These are phyloP conservation scores for Pseudomyrmex gracilis DNA, from an alignment of 1,140 invertebrate genomes.

Conservation along the genomic window DNA sequence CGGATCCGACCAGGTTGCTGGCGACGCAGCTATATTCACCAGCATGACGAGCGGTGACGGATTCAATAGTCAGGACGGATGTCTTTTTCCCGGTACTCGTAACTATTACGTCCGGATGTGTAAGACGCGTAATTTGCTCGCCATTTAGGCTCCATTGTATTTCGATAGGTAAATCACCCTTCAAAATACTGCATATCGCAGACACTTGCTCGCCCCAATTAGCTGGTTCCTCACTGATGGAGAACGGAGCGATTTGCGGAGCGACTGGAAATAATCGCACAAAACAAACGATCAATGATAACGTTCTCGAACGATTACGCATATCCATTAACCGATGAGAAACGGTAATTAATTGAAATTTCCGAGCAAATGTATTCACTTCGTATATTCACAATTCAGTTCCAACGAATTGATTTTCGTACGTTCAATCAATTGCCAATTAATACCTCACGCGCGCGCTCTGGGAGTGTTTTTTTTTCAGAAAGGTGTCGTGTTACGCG, in stretches of 20 bases:
- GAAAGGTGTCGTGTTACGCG: not conserved
- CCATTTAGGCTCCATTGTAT: constrained; percentile 91
- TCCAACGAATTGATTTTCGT: not conserved
- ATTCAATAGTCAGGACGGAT: constrained; percentile 90
- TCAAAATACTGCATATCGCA: constrained; percentile 89
- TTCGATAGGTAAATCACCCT: constrained; percentile 90
- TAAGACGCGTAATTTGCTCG: constrained; percentile 85
- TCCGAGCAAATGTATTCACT: constrained; percentile 32
- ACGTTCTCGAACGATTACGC: not conserved
- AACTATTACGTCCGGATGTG: constrained; percentile 89
- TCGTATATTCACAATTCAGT: not conserved
- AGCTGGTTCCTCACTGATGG: constrained; percentile 87
- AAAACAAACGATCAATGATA: constrained; percentile 42
- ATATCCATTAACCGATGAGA: not conserved
- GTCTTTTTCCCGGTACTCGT: constrained; percentile 90
- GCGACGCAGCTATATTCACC: constrained; percentile 92
- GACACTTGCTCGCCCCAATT: constrained; percentile 81
- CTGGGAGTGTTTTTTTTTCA: constrained; percentile 31
- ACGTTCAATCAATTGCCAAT: constrained; percentile 41
- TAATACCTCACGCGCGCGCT: constrained; percentile 46
- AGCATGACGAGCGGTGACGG: constrained; percentile 88
- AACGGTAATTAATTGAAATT: not conserved
- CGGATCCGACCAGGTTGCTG: constrained; percentile 90
- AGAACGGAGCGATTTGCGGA: constrained; percentile 90
- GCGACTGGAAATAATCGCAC: constrained; percentile 83